phyloP scores from a whole-genome alignment of 30 jellyfish, hydroid and myxozoan genomes.

The Turritopsis rubra region DNA sequence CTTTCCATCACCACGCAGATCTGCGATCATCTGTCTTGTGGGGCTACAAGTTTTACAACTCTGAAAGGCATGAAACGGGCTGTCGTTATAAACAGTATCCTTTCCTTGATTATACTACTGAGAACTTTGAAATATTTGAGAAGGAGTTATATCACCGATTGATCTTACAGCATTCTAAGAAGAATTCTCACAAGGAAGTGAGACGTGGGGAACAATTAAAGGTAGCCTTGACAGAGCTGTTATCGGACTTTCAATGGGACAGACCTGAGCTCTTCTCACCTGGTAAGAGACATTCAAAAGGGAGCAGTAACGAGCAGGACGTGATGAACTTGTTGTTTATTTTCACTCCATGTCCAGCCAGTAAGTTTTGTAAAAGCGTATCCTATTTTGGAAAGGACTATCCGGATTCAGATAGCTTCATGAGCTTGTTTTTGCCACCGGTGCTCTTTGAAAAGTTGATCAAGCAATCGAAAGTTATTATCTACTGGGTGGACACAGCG shows the following conservation, averaged over 20 bases:
- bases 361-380: neutral
- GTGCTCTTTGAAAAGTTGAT: conserved; percentile 11
- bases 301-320: neutral
- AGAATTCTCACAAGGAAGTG: neutral
- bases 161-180: neutral
- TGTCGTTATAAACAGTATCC: conserved; percentile 39
- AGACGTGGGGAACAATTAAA: conserved; percentile 36
- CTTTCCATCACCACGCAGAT: conserved; percentile 16
- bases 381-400: neutral
- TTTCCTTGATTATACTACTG: conserved; percentile 46
- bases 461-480: neutral
- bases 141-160: conserved; percentile 26
- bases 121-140: conserved; percentile 59
- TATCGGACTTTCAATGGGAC: conserved; percentile 89
- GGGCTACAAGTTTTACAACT: conserved; percentile 81
- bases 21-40: conserved; percentile 47
- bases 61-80: conserved; percentile 36
- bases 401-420: conserved; percentile 6
- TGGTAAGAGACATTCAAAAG: neutral
- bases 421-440: conserved; percentile 13
- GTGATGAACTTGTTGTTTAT: conserved; percentile 13
- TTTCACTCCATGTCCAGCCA: conserved; percentile 2
- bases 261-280: conserved; percentile 88
- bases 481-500: conserved; percentile 11
- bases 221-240: conserved; percentile 58